Evolutionary conservation across 2,888 invertebrate species (phyloP), one percentile per base, ranked within the genome.

Genomic region (Hirtodrosophila cameraria): DNA sequence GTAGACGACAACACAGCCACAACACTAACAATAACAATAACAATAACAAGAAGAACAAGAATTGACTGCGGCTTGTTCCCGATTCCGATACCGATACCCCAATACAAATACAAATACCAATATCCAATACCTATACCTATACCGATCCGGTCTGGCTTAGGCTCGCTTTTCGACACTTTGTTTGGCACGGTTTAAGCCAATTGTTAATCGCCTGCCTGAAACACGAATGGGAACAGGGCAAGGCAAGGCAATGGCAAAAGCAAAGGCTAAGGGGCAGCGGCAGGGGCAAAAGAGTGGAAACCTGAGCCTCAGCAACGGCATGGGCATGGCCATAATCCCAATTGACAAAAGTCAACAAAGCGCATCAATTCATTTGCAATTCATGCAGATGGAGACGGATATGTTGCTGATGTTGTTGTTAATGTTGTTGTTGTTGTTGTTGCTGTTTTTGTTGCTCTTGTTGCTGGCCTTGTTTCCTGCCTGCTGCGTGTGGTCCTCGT

Each of bases 271-370:
- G 18, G 18, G 18, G 18, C 18, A 18, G 39, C 27, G 50, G 15
- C 16, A 41, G 12, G 31, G 25, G 28, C 23, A 27, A 7, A 3
- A 33, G 18, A 4, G 18, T 18, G 18, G 18, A 3, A 18, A 18
- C 5, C 18, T 18, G 18, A 18, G 18, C 18, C 18, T 4, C 18
- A 18, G 18, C 18, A 18, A 23, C 23, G 28, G 55, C 35, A 28
- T 49, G 67, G 68, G 70, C 65, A 60, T 66, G 75, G 60, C 62
- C 61, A 67, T 88, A 86, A 86, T 86, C 87, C 84, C 86, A 87
- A 87, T 88, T 75, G 82, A 86, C 79, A 82, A 85, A 86, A 88
- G 88, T 88, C 87, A 86, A 88, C 86, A 88, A 84, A 86, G 87
- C 86, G 87, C 86, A 87, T 87, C 83, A 80, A 87, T 85, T 80